Base-by-base conservation (phyloP, 2,888 invertebrate species). In the Germaria angustata region DNA sequence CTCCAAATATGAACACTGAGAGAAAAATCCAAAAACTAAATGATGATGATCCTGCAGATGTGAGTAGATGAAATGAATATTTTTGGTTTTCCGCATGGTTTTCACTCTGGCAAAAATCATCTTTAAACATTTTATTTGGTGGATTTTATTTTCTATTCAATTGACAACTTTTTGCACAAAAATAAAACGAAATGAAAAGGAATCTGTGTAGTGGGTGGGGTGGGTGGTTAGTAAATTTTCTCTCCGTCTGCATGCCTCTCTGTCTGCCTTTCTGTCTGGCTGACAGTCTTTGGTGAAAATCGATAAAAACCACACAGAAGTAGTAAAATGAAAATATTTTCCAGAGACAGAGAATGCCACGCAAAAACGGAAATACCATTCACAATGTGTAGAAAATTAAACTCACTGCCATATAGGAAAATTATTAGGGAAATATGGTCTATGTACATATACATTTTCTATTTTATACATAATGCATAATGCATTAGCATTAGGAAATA, bases 351-450 rank as follows among this genome's bases (percentile, higher is more conserved):
- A 39, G 32, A 22, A 73, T 17, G 17, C 4, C 57, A 59, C 28
- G 46, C 66, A 59, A 59, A 73, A 73, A 66, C 55, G 68, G 81
- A 78, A 78, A 78, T 72, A 28, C 22, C 15, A 51, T 59, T 46
- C 49, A 68, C 59, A 72, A 55, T n/a, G 32, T 72, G 2, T 36
- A 61, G 9, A 68, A 65, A 65, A 63, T 65, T 49, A 53, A 71
- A 49, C 36, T 55, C 32, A 49, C 22, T 61, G 57, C 49, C 22
- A 46, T 9, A 59, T 9, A 59, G 32, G 24, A 59, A 76, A 71
- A 76, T 80, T 65, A 75, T 73, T 55, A n/a, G n/a, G n/a, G 24
- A 57, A 34, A 36, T 57, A 49, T n/a, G n/a, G n/a, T n/a, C n/a
- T n/a, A n/a, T 28, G n/a, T n/a, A 53, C n/a, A 57, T 69, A 63